Percentiles rank a stretch among this genome's conserved stretches.
Conservation (phyloP, 2,797 vertebrate species). For the Rhabdophis nuchalis region DNA sequence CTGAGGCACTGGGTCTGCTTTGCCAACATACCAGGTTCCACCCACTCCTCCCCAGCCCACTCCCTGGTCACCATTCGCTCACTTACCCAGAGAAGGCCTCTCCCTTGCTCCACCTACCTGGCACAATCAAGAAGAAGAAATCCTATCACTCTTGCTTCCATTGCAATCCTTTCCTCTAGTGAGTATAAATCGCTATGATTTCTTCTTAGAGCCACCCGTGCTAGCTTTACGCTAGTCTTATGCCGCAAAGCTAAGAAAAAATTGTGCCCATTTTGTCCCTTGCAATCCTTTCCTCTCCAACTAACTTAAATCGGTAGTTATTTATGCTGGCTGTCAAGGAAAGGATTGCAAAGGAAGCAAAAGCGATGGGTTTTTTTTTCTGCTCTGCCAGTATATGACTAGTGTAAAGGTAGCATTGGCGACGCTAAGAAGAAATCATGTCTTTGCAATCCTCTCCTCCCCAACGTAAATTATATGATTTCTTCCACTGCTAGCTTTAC, state of each 20-base stretch:
- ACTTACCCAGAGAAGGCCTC: neutral
- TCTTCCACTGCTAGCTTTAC: no score
- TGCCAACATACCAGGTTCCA: neutral
- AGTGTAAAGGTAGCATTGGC: neutral
- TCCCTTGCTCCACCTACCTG: neutral
- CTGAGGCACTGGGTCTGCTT: neutral
- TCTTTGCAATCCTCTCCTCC: no score
- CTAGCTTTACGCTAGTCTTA: neutral
- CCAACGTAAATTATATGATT: no score
- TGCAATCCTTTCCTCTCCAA: neutral
- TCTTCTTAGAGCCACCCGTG: neutral
- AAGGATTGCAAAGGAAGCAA: neutral
- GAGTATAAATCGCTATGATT: neutral
- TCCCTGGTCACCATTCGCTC: neutral
- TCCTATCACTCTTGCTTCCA: neutral
- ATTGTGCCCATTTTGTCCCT: neutral
- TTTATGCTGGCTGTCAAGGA: no score
- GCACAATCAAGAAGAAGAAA: neutral
- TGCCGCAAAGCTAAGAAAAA: neutral
- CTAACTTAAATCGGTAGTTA: neutral
- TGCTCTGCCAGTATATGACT: neutral
- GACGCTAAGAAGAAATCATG: no score
- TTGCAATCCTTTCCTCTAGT: neutral
- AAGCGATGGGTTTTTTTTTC: neutral
- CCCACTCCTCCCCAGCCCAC: neutral